Evolutionary conservation across 1,140 invertebrate genomes (phyloP), one percentile per base, ranked within the genome.

Genomic region (Pinna nobilis): DNA sequence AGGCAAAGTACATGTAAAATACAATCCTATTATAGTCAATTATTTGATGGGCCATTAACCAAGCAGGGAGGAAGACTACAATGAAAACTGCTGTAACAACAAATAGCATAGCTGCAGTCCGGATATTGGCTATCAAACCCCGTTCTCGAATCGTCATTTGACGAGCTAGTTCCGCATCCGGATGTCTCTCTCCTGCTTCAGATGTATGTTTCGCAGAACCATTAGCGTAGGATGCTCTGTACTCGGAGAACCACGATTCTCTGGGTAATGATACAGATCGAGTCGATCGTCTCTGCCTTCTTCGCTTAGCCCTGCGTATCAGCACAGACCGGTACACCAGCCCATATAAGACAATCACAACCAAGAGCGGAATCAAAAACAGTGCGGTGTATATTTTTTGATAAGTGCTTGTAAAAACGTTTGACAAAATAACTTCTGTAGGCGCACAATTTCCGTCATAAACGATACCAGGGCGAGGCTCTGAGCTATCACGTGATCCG

Each of bases 1-100:
- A 86, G 47, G 78, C 77, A 60, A 87, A 88, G 68, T 87, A 88
- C 67, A 83, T 73, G 72, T 87, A 88, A 74, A 88, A 82, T 51
- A 80, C 64, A 11, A 80, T 60, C 23, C 75, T 78, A 59, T 80
- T 78, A 47, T 73, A 74, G 25, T 49, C 30, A 35, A 79, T 63
- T 20, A 80, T 66, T 60, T 75, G 44, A 25, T 76, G 73, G 30
- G 70, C 77, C 73, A 77, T 74, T 13, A 76, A 51, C 72, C 76
- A 80, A n/a, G 76, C 78, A 2, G 86, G 86, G 13, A 84, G 70
- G 68, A 85, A 88, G 18, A 80, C 83, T 15, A 88, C 70, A 13
- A 86, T 77, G 69, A 86, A 88, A 11, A 84, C 82, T 7, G 84
- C 50, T 11, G 85, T 88, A 1, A 88, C 86, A n/a, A 85, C 84